Conservation (phyloP, 2,113 vertebrate species). For the Tor tambroides region DNA sequence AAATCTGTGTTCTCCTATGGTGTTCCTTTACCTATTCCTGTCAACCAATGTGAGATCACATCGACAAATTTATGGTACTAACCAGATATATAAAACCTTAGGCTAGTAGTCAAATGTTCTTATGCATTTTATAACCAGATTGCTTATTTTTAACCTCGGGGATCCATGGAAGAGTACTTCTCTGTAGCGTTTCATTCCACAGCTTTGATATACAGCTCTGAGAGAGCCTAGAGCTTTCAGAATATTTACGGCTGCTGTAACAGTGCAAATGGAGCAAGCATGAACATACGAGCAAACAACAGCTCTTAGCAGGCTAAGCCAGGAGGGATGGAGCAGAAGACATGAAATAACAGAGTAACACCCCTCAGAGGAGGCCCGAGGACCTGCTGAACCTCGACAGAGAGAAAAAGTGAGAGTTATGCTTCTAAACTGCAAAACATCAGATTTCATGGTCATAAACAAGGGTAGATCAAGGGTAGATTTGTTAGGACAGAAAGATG, state of each 20-base stretch:
- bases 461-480: conserved; percentile 3
- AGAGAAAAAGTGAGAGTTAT: background rate
- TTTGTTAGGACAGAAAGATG: background rate
- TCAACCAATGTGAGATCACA: background rate
- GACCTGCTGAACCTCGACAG: background rate
- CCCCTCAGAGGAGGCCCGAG: conserved; percentile 15
- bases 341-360: conserved; percentile 6
- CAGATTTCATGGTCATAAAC: background rate
- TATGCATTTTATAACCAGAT: background rate
- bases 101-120: background rate
- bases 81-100: background rate
- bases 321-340: background rate
- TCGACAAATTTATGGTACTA: background rate
- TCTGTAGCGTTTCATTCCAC: background rate
- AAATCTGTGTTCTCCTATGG: background rate
- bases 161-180: background rate
- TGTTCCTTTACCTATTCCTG: too few species aligned
- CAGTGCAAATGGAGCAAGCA: background rate
- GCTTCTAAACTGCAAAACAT: background rate
- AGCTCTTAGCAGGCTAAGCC: conserved; percentile 16
- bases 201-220: conserved; percentile 5
- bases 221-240: conserved; percentile 1
- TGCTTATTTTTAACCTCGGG: background rate
- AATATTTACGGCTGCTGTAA: background rate
- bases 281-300: background rate